Evolutionary conservation across 1,140 invertebrate genomes (phyloP).

Genomic region (Euwallacea fornicatus): DNA sequence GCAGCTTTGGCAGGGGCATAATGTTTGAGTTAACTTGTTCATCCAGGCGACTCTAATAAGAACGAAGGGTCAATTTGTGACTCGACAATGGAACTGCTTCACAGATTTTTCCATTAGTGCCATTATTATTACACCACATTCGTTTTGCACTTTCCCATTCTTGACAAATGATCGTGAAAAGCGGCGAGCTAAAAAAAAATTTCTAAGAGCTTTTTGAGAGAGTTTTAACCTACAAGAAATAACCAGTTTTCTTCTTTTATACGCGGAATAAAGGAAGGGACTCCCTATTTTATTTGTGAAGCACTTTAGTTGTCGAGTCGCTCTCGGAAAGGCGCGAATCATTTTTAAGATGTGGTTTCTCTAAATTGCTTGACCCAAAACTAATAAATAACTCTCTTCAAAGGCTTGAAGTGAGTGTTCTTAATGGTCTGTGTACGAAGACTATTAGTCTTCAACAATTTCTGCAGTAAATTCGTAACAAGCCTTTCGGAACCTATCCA

Average conservation of each 20-base stretch:
- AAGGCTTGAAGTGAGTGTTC: not conserved
- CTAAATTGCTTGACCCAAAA: not conserved
- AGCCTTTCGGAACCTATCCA: not conserved
- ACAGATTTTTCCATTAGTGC: not conserved
- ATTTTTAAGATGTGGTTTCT: constrained; percentile 3
- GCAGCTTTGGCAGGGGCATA: too few species aligned
- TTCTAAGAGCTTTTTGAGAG: constrained; percentile 21
- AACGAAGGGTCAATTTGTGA: too few species aligned
- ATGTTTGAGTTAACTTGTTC: too few species aligned
- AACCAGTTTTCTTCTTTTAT: constrained; percentile 21
- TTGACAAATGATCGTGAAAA: constrained; percentile 20
- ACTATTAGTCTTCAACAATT: too few species aligned
- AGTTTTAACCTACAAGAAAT: constrained; percentile 17
- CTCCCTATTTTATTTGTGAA: constrained; percentile 15
- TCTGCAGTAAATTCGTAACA: too few species aligned
- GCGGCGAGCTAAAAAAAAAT: constrained; percentile 11
- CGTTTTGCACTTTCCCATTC: constrained; percentile 16
- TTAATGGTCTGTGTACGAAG: too few species aligned
- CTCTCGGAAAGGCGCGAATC: not conserved
- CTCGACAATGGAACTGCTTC: too few species aligned
- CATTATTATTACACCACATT: constrained; percentile 6
- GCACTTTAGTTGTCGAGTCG: constrained; percentile 2
- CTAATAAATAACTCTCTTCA: not conserved
- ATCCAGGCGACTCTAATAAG: too few species aligned
- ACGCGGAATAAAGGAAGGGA: constrained; percentile 11